These are phyloP conservation scores for Polyploca ridens DNA, from an alignment of 2,888 invertebrate species.

Conservation along the genomic window DNA sequence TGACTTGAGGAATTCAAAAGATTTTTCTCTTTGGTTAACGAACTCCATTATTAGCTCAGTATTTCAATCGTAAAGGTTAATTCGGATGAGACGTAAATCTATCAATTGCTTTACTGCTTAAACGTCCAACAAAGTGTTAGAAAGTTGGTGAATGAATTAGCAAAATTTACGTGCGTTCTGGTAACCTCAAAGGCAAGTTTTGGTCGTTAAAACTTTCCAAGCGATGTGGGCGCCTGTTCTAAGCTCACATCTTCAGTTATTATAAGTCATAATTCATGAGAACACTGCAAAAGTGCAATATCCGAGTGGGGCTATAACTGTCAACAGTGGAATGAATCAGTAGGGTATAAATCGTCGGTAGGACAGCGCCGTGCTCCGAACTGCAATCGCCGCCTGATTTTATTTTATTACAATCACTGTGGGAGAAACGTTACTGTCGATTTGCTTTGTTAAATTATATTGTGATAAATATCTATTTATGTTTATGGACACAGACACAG, in stretches of 20 bases:
- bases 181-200: conserved; percentile 25
- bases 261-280: conserved; percentile 71
- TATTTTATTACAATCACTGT: conserved; percentile 67
- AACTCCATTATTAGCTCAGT: conserved; percentile 47
- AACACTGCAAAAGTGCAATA: conserved; percentile 74
- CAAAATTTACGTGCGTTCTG: conserved; percentile 34
- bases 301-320: conserved; percentile 76
- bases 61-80: conserved; percentile 44
- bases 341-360: conserved; percentile 70
- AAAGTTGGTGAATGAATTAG: conserved; percentile 55
- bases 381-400: conserved; percentile 66
- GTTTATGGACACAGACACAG: conserved; percentile 32
- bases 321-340: conserved; percentile 79
- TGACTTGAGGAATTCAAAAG: conserved; percentile 31
- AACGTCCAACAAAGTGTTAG: conserved; percentile 43
- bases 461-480: conserved; percentile 46
- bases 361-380: conserved; percentile 63
- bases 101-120: conserved; percentile 21
- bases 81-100: conserved; percentile 34
- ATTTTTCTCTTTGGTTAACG: conserved; percentile 41
- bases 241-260: conserved; percentile 55
- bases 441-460: conserved; percentile 72
- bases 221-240: conserved; percentile 38
- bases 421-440: conserved; percentile 57
- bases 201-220: conserved; percentile 27